Base-by-base conservation (phyloP, 2,113 vertebrate genomes). In the Alaudala cheleensis region DNA sequence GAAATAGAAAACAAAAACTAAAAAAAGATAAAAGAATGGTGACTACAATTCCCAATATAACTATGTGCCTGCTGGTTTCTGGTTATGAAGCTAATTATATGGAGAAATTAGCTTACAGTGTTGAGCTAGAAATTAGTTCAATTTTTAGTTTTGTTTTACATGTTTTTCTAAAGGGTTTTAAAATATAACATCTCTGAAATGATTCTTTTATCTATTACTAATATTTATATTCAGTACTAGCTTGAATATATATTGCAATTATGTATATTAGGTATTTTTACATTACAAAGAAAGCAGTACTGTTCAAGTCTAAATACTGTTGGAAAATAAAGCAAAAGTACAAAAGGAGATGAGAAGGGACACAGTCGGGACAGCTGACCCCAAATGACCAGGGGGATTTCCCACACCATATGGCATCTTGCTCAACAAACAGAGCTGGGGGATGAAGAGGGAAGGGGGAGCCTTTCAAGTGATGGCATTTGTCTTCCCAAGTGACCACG, bases 401-500 rank as follows among this genome's bases (percentile, higher is more conserved):
- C 28, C 15, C 23, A n/a, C 15, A 51, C 15, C 51, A 31, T 33
- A 37, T 16, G 25, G 34, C 31, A 42, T 42, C 25, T 26, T 64
- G 25, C 21, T 72, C 10, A 50, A 49, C 34, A 44, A 44, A 23
- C 9, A 57, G 62, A 34, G 9, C 13, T 34, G 21, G 17, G 9
- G 40, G 1, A 49, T 31, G 24, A 31, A 56, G 17, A 25, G 12
- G 11, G 16, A 79, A 45, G 20, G 20, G 51, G 9, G 9, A 5
- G 12, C 4, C 28, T 47, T 56, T 40, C 0, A 0, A n/a, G 5
- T 7, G 29, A 37, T 42, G 15, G 6, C 13, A 16, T 62, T 90
- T 62, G 3, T 24, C 49, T 62, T 49, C 56, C 26, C 42, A 12
- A 50, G 49, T 14, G 12, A 83, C 19, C 13, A 16, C 14, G 24